Evolutionary conservation across 2,888 invertebrate genomes (phyloP), one percentile per base, ranked within the genome.

Genomic region (Elysia crispata): DNA sequence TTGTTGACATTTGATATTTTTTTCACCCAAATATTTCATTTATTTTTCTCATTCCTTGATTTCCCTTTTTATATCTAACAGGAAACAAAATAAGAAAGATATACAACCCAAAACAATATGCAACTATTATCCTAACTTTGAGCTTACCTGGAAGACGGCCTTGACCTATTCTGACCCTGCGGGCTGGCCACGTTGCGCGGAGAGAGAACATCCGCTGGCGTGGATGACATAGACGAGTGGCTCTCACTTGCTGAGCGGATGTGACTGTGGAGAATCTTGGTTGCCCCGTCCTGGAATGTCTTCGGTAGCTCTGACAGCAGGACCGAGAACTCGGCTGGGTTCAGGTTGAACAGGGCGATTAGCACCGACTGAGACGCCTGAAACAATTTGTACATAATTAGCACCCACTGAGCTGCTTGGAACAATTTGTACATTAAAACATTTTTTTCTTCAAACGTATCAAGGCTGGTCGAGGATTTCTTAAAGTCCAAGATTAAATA

Each of bases 301-400:
- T 92, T 93, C 1, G 93, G 93, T 69, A 94, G 88, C 60, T 89
- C 91, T 70, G 92, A 90, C 72, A 94, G 86, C 85, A 97, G 93
- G 91, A 95, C 94, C 60, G 97, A 97, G 92, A 98, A 96, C 94
- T 97, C 95, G 50, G 96, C 95, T 0, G 97, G 95, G 92, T 97
- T 97, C 85, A 97, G 95, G 93, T 97, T 97, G 93, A 97, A 98
- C 77, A 98, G 93, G 8, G 96, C 95, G 77, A 97, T 95, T 75
- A 98, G 93, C 86, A 93, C 95, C 91, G 91, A 94, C 93, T 95
- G 94, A 31, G 94, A 93, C 0, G 95, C 90, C 92, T 92, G 86
- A 41, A 89, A 87, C 6, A 15, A 60, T n/a, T n/a, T n/a, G n/a
- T n/a, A n/a, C n/a, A n/a, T n/a, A n/a, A n/a, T n/a, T n/a, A n/a